Conservation (phyloP, 2,888 invertebrate genomes). For the Pandemis cinnamomeana region DNA sequence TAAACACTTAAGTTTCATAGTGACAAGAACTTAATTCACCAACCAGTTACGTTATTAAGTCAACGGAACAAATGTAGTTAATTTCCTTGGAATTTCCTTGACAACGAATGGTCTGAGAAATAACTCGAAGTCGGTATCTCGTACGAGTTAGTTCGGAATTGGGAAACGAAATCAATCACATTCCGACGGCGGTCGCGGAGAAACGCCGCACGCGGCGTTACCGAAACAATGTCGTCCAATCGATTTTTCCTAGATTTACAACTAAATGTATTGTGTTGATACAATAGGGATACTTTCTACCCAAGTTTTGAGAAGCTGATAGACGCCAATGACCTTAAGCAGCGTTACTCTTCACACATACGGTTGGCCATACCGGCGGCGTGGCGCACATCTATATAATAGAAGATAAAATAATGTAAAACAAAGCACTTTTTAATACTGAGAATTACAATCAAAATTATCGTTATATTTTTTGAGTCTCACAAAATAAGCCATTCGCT, state of each 20-base stretch:
- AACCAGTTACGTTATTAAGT: slow-evolving; percentile 41
- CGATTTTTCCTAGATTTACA: slow-evolving; percentile 8
- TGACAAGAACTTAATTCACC: slow-evolving; percentile 9
- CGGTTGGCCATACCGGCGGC: too few relatives aligned
- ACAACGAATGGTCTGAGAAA: slow-evolving; percentile 41
- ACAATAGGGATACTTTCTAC: too few relatives aligned
- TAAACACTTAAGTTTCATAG: slow-evolving; percentile 4
- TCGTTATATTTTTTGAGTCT: too few relatives aligned
- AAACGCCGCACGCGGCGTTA: not conserved
- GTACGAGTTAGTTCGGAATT: slow-evolving; percentile 46
- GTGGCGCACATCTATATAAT: too few relatives aligned
- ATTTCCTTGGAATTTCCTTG: slow-evolving; percentile 42
- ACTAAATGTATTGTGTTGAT: not conserved
- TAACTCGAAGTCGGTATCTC: slow-evolving; percentile 43
- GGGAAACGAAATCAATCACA: slow-evolving; percentile 58
- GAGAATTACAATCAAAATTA: too few relatives aligned
- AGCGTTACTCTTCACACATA: too few relatives aligned
- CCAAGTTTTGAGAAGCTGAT: too few relatives aligned
- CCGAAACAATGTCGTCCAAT: slow-evolving; percentile 26
- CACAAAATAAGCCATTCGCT: too few relatives aligned
- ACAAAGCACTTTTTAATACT: too few relatives aligned
- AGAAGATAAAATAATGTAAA: too few relatives aligned
- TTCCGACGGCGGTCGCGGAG: slow-evolving; percentile 30
- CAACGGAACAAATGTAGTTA: slow-evolving; percentile 43
- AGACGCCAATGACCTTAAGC: too few relatives aligned